Base-by-base conservation (phyloP, 2,888 invertebrate genomes). In the Trichacis sp. region DNA sequence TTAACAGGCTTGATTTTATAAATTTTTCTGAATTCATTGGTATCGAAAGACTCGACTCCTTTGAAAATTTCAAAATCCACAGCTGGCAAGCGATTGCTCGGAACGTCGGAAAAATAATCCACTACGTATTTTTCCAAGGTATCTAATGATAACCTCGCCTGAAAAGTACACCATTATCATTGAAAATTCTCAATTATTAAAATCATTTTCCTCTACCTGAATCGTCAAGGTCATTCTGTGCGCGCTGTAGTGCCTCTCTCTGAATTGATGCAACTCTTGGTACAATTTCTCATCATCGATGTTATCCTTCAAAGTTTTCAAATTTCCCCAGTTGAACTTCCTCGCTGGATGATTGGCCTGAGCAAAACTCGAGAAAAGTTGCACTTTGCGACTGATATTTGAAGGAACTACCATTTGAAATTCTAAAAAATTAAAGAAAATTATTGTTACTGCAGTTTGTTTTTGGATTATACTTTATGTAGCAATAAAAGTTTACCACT, bases 161-260 rank as follows among this genome's bases (percentile, higher is more conserved):
- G 62, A 47, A 63, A 73, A 48, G 17, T 6, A 15, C 43, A 49
- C 14, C 40, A 51, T 14, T 40, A n/a, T 33, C 2, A 33, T 33
- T n/a, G 24, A 33, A 29, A 48, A 9, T 18, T 11, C 1, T 12
- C 38, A 14, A 38, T 14, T 14, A 38, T 24, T 24, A 24, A 29
- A 29, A 29, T 29, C 36, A 36, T 36, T 24, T 24, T 42, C 11
- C 15, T 17, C 33, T 24, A 92, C 92, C 86, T 95, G 94, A 15
- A 96, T 88, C 43, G 93, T 92, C 1, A 96, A 84, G 6, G 92
- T 95, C 95, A 97, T 96, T 70, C 93, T 88, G 76, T 96, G 91
- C 6, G 94, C 93, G 33, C 94, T 93, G 78, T 97, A 97, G 81
- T 95, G 92, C 17, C 90, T 86, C 75, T 88, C 87, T 33, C 93